Base-by-base conservation (phyloP, 2,113 vertebrate genomes). In the Elgaria multicarinata region DNA sequence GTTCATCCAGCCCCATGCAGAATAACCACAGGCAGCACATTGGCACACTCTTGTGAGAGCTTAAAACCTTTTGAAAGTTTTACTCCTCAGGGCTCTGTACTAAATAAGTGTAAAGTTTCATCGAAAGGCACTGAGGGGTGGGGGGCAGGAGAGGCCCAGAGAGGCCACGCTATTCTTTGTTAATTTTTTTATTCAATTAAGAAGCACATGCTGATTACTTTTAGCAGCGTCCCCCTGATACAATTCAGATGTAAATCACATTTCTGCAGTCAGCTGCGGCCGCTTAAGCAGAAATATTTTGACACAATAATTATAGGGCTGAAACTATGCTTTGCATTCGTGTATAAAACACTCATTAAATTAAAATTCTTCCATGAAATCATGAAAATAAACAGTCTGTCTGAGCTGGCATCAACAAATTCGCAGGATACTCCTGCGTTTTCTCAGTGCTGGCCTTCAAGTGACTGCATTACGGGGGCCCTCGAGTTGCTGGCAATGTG, bases 311-410 rank as follows among this genome's bases (percentile, higher is more conserved):
- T 99, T 99, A 97, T 87, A 97, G 96, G 97, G 95, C 96, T 97
- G 89, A 95, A 97, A 96, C 96, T 95, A 97, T 98, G 98, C 98
- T 98, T 98, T 98, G 98, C 98, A 98, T 98, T 97, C 97, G 98
- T 98, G 97, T 97, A 97, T 93, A 98, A 98, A 98, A 97, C 97
- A 97, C 97, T 98, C 97, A 97, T 98, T 98, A 98, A 98, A 98
- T 99, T 98, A 97, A 98, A 98, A 99, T 99, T 99, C 98, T 98
- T 98, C 97, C 96, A 98, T 98, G 98, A 98, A 98, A 98, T 95
- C 97, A 97, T 98, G 98, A 99, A 99, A 99, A 99, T 99, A 99
- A 99, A 99, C 98, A 99, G 98, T 96, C 96, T 96, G 98, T 97
- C 97, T 97, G 97, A 98, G 97, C 96, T 98, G 98, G 98, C 98